Percentiles rank a stretch among this genome's conserved stretches.
phyloP scores from a whole-genome alignment of 2,113 vertebrate genomes.

The Nerophis lumbriciformis region DNA sequence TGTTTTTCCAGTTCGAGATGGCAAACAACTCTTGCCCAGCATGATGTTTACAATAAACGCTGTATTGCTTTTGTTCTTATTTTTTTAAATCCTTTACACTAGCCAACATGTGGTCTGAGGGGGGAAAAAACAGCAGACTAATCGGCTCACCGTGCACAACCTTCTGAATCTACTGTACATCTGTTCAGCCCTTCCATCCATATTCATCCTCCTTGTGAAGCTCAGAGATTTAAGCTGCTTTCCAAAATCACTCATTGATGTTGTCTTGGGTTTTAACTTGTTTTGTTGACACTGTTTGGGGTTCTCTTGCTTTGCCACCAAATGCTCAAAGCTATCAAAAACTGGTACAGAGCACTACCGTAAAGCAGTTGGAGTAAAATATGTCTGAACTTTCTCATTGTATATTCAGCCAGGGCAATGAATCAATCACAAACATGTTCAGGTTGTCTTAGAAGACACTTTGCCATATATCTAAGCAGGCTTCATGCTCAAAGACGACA shows the following conservation, averaged over 20 bases:
- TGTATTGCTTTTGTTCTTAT: constrained; percentile 26
- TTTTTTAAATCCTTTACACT: constrained; percentile 20
- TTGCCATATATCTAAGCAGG: too few relatives aligned
- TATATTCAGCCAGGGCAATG: too few relatives aligned
- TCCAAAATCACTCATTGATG: constrained; percentile 16
- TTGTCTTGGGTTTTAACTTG: constrained; percentile 3
- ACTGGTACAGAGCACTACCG: too few relatives aligned
- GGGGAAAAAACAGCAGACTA: constrained; percentile 36
- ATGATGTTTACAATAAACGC: constrained; percentile 2
- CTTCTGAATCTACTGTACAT: constrained; percentile 49
- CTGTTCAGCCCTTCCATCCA: constrained; percentile 59
- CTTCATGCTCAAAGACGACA: too few relatives aligned
- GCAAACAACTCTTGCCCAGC: too few relatives aligned
- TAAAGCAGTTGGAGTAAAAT: too few relatives aligned
- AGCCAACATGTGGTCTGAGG: constrained; percentile 23
- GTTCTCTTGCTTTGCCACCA: constrained; percentile 8
- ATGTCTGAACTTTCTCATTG: too few relatives aligned
- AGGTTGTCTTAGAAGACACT: too few relatives aligned
- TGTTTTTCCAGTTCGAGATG: too few relatives aligned
- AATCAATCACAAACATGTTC: too few relatives aligned
- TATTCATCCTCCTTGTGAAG: constrained; percentile 36
- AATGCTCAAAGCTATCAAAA: too few relatives aligned
- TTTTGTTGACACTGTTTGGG: not conserved
- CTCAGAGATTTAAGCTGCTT: constrained; percentile 38
- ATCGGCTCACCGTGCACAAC: constrained; percentile 41